Conservation (phyloP, 1,140 invertebrate genomes). For the Diabrotica virgifera region DNA sequence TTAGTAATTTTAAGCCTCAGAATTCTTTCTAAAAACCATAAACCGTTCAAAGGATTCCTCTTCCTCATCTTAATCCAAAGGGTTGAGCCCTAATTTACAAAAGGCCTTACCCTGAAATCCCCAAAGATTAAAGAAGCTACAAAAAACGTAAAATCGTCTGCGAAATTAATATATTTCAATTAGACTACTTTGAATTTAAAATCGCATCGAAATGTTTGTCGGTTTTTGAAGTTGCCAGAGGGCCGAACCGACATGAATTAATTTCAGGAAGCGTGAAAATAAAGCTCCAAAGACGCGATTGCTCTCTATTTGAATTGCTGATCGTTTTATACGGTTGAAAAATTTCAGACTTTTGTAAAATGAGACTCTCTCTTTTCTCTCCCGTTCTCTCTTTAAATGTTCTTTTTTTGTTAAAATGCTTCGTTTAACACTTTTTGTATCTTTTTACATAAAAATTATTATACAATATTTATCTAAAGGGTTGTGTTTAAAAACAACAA, state of each 20-base stretch:
- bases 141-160: not conserved
- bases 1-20: too few relatives aligned
- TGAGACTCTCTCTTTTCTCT: slow-evolving; percentile 2
- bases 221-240: not conserved
- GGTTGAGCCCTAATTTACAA: not conserved
- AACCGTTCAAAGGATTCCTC: too few relatives aligned
- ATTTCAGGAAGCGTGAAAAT: slow-evolving; percentile 9
- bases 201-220: not conserved
- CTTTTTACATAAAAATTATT: too few relatives aligned
- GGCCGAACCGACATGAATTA: slow-evolving; percentile 1
- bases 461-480: too few relatives aligned
- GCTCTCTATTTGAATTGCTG: slow-evolving; percentile 45
- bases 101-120: too few relatives aligned
- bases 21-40: too few relatives aligned
- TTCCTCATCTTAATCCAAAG: not conserved
- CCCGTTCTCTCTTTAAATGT: slow-evolving; percentile 24
- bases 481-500: too few relatives aligned
- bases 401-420: slow-evolving; percentile 12
- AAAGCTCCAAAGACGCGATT: slow-evolving; percentile 31
- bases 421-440: slow-evolving; percentile 14
- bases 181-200: slow-evolving; percentile 3
- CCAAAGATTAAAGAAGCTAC: too few relatives aligned
- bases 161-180: not conserved
- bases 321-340: slow-evolving; percentile 44
- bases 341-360: slow-evolving; percentile 40